Conservation (phyloP, 2,113 vertebrate species). For the Balaeniceps rex region DNA sequence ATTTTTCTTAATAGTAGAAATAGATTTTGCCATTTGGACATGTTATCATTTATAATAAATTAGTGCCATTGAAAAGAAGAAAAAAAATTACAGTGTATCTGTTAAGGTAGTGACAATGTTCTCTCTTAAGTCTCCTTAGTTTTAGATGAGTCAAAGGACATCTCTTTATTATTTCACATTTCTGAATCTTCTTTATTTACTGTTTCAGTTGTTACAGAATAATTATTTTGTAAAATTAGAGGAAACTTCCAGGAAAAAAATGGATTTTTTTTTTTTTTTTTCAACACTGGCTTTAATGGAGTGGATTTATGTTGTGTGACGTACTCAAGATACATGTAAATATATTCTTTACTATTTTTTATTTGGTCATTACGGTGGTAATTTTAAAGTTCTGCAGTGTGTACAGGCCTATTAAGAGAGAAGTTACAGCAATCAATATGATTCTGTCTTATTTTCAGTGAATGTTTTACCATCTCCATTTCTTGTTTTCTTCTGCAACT, state of each 20-base stretch:
- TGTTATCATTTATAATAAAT: neutral
- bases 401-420: slow-evolving; percentile 39
- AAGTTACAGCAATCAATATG: slow-evolving; percentile 18
- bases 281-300: neutral
- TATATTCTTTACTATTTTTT: slow-evolving; percentile 22
- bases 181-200: neutral
- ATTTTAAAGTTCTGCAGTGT: neutral
- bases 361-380: slow-evolving; percentile 16
- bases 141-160: neutral
- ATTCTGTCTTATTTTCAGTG: slow-evolving; percentile 35
- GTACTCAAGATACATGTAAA: neutral
- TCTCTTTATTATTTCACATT: neutral
- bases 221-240: neutral
- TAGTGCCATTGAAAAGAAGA: neutral
- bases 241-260: neutral
- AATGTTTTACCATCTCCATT: neutral
- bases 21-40: neutral
- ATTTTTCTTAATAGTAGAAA: neutral
- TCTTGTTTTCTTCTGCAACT: slow-evolving; percentile 21
- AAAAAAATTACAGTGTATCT: neutral
- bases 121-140: neutral
- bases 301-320: neutral
- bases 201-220: neutral
- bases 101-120: neutral
- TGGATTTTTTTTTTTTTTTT: fast-evolving